These are phyloP conservation scores for Zhengitettix transpicula DNA, from an alignment of 2,888 invertebrate species.

Conservation along the genomic window DNA sequence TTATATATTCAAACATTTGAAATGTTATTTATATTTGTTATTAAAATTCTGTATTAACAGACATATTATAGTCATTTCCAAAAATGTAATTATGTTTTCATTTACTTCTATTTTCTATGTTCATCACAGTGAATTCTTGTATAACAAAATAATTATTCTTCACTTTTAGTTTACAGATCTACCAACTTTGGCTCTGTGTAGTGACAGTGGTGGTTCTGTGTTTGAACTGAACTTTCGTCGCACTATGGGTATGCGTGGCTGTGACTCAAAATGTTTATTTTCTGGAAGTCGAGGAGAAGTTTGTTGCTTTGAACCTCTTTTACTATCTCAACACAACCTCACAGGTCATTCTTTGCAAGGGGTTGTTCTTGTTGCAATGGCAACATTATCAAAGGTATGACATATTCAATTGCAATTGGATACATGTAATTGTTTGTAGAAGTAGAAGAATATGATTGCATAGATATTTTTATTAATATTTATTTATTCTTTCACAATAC, in stretches of 20 bases:
- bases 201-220: constrained; percentile 90
- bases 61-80: no score
- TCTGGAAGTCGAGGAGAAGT: constrained; percentile 96
- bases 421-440: not conserved
- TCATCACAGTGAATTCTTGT: no score
- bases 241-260: constrained; percentile 72
- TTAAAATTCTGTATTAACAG: no score
- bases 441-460: no score
- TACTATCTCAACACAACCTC: constrained; percentile 31
- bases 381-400: constrained; percentile 73
- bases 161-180: constrained; percentile 46
- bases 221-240: constrained; percentile 84
- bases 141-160: no score
- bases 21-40: no score
- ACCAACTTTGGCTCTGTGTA: constrained; percentile 56
- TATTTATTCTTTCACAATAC: no score
- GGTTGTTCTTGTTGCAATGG: constrained; percentile 74
- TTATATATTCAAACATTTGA: no score
- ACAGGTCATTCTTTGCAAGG: constrained; percentile 50
- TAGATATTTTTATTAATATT: no score
- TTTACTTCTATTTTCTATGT: no score
- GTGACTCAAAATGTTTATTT: constrained; percentile 84
- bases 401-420: not conserved
- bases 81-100: no score
- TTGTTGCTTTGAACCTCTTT: constrained; percentile 52